Percentiles rank a stretch among this genome's conserved stretches.
These are phyloP conservation scores for Aricia agestis DNA, from an alignment of 1,140 invertebrate species.

Conservation along the genomic window DNA sequence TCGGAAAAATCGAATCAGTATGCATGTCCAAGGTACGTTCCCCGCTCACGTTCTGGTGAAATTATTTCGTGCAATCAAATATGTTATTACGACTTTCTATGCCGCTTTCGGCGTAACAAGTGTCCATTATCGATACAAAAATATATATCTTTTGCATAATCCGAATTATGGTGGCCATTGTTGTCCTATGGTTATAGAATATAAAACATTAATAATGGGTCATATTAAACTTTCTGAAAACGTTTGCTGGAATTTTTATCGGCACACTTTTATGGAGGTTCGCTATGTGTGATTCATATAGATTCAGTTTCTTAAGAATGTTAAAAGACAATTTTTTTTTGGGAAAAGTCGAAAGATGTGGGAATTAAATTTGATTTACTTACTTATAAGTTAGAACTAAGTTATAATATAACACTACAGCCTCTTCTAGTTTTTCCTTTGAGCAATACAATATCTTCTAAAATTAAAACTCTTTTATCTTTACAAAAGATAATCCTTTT, in stretches of 20 bases:
- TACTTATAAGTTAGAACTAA: too few relatives aligned
- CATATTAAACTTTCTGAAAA: slow-evolving; percentile 6
- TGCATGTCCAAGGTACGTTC: slow-evolving; percentile 40
- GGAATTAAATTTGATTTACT: too few relatives aligned
- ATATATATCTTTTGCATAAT: slow-evolving; percentile 36
- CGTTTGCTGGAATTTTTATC: not conserved
- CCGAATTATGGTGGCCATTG: slow-evolving; percentile 31
- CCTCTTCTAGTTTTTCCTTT: too few relatives aligned
- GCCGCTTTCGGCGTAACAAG: slow-evolving; percentile 45
- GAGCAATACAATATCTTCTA: too few relatives aligned
- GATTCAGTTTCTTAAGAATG: not conserved
- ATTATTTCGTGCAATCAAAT: slow-evolving; percentile 46
- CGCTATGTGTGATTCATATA: not conserved
- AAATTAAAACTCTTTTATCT: not conserved
- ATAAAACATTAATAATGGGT: slow-evolving; percentile 27
- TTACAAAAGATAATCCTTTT: not conserved
- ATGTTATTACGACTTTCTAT: slow-evolving; percentile 55
- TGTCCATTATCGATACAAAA: slow-evolving; percentile 38
- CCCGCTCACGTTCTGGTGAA: slow-evolving; percentile 51
- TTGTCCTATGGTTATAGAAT: slow-evolving; percentile 33
- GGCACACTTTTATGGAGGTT: not conserved
- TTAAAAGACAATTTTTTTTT: not conserved
- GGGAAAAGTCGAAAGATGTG: not conserved
- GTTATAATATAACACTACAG: too few relatives aligned
- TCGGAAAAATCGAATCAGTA: slow-evolving; percentile 45